phyloP scores from a whole-genome alignment of 2,888 invertebrate genomes.

The Eristalis intricaria region DNA sequence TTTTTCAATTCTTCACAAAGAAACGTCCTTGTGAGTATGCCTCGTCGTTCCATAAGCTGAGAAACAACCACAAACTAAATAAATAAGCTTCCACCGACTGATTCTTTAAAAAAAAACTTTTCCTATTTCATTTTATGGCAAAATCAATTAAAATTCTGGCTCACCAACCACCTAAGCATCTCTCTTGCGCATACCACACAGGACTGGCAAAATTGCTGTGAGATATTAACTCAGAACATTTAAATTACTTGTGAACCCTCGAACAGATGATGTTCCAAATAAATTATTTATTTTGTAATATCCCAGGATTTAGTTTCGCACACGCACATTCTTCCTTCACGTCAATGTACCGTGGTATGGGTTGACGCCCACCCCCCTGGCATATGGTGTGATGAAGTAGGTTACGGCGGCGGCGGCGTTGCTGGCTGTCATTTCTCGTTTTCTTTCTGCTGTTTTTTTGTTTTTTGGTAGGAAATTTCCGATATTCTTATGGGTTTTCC shows the following conservation, averaged over 20 bases:
- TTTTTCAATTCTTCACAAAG: no score
- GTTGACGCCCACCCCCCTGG: background rate
- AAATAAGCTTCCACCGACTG: background rate
- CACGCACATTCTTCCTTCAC: slow-evolving; percentile 59
- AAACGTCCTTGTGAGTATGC: no score
- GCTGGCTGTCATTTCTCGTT: background rate
- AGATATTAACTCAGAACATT: slow-evolving; percentile 55
- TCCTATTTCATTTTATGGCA: slow-evolving; percentile 1
- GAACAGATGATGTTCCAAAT: slow-evolving; percentile 67
- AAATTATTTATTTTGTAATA: slow-evolving; percentile 67
- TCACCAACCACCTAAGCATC: background rate
- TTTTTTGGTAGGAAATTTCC: slow-evolving; percentile 51
- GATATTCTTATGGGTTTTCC: slow-evolving; percentile 67
- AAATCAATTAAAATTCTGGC: slow-evolving; percentile 44
- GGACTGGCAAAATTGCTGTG: slow-evolving; percentile 31
- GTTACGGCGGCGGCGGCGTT: slow-evolving; percentile 12
- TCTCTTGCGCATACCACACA: background rate
- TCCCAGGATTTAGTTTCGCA: slow-evolving; percentile 63
- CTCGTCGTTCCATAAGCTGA: no score
- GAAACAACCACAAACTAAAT: background rate
- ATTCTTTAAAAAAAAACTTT: background rate
- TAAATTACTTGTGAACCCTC: slow-evolving; percentile 68
- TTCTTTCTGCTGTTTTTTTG: slow-evolving; percentile 34
- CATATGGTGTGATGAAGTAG: background rate
- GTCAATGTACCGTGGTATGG: slow-evolving; percentile 19